A percentile compares a stretch with the other conserved stretches of the same genome.
Evolutionary conservation across 2,888 invertebrate genomes (phyloP).

Genomic region (Bugula neritina): DNA sequence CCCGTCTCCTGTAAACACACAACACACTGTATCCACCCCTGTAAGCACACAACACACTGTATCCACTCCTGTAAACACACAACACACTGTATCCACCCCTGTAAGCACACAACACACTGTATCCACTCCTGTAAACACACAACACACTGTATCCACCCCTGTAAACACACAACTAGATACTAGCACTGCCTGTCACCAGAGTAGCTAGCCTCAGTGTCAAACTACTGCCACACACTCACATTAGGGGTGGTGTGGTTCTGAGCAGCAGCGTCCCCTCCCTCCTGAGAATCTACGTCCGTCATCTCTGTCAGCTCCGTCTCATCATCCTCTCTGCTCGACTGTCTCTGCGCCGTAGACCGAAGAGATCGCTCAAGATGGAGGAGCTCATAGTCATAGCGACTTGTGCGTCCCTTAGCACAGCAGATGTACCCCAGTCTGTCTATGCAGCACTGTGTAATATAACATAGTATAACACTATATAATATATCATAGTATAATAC

Average conservation of each 20-base stretch:
- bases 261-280: slow-evolving; percentile 7
- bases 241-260: not conserved
- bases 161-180: too few relatives aligned
- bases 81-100: too few relatives aligned
- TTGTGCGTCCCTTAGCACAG: slow-evolving; percentile 22
- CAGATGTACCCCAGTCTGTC: slow-evolving; percentile 27
- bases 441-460: slow-evolving; percentile 11
- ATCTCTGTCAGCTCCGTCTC: slow-evolving; percentile 13
- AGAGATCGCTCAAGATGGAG: slow-evolving; percentile 25
- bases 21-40: too few relatives aligned
- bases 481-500: not conserved
- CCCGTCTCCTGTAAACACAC: too few relatives aligned
- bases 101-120: too few relatives aligned
- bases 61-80: too few relatives aligned
- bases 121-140: too few relatives aligned
- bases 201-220: not conserved
- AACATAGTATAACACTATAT: not conserved
- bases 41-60: too few relatives aligned
- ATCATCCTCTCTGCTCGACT: slow-evolving; percentile 20
- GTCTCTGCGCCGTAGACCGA: not conserved
- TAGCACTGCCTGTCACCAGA: too few relatives aligned
- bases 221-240: not conserved
- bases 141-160: too few relatives aligned
- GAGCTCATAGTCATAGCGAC: slow-evolving; percentile 24
- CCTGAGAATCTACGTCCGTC: not conserved